Evolutionary conservation across 1,140 invertebrate species (phyloP).

Genomic region (Drosophila grimshawi): DNA sequence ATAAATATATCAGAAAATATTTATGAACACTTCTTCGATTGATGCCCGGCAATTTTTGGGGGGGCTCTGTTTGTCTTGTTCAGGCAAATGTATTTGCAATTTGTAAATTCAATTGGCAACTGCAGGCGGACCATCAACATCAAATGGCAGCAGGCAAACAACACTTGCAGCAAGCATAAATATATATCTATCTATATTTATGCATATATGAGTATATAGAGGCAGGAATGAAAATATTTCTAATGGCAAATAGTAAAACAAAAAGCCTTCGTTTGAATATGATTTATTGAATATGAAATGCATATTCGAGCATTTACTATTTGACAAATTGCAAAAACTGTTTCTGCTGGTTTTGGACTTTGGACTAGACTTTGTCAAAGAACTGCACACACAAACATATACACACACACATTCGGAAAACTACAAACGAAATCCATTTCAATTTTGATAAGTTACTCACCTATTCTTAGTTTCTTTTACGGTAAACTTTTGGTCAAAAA

Average conservation of each 20-base stretch:
- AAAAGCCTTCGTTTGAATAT: conserved; percentile 66
- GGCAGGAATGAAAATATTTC: conserved; percentile 25
- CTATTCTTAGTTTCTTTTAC: conserved; percentile 1
- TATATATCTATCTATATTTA: neutral
- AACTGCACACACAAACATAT: conserved; percentile 3
- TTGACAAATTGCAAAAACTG: conserved; percentile 61
- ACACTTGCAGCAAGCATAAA: conserved; percentile 5
- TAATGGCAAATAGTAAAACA: conserved; percentile 54
- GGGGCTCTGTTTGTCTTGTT: conserved; percentile 28
- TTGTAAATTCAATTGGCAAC: conserved; percentile 68
- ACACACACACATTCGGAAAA: neutral
- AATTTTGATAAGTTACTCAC: conserved; percentile 37
- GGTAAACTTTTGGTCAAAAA: neutral
- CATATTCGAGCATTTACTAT: conserved; percentile 60
- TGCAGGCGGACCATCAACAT: conserved; percentile 23
- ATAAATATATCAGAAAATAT: conserved; percentile 26
- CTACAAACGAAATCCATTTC: neutral
- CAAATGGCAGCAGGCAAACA: conserved; percentile 26
- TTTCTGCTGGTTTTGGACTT: no score
- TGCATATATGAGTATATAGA: neutral
- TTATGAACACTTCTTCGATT: conserved; percentile 37
- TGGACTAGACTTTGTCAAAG: neutral
- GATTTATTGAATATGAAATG: conserved; percentile 63
- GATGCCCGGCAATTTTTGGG: conserved; percentile 30
- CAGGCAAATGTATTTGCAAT: conserved; percentile 59